These are phyloP conservation scores for Malurus leucopterus DNA, from an alignment of 2,797 vertebrate genomes.

Conservation along the genomic window DNA sequence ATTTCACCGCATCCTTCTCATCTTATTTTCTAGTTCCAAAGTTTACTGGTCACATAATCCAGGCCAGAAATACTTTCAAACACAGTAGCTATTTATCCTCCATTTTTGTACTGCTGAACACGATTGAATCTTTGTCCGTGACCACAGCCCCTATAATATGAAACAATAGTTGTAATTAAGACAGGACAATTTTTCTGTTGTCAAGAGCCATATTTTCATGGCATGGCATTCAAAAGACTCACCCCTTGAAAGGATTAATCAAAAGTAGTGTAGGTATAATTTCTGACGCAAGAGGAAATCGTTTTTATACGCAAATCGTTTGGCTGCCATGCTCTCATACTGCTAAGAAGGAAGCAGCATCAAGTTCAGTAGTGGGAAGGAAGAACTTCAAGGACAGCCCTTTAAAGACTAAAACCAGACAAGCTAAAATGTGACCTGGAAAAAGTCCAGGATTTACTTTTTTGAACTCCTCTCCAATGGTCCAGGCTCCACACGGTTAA, in stretches of 20 bases:
- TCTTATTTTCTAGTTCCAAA: background rate
- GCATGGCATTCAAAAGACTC: background rate
- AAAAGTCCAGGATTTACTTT: background rate
- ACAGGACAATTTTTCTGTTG: background rate
- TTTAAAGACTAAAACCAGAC: background rate
- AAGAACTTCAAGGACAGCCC: background rate
- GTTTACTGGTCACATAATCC: background rate
- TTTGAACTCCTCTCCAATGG: background rate
- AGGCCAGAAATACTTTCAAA: background rate
- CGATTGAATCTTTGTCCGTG: background rate
- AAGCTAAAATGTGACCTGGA: background rate
- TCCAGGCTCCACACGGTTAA: background rate
- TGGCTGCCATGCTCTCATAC: background rate
- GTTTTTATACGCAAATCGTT: background rate
- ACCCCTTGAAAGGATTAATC: background rate
- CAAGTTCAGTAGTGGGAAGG: background rate
- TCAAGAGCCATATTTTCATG: background rate
- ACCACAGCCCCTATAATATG: background rate
- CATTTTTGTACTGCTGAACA: background rate
- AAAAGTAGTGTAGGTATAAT: background rate
- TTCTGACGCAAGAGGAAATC: background rate
- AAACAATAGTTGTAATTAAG: background rate
- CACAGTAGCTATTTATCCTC: background rate
- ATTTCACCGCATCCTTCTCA: background rate
- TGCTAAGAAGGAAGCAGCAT: background rate